Conservation (phyloP, 2,888 invertebrate species). For the Pheosia tremula region DNA sequence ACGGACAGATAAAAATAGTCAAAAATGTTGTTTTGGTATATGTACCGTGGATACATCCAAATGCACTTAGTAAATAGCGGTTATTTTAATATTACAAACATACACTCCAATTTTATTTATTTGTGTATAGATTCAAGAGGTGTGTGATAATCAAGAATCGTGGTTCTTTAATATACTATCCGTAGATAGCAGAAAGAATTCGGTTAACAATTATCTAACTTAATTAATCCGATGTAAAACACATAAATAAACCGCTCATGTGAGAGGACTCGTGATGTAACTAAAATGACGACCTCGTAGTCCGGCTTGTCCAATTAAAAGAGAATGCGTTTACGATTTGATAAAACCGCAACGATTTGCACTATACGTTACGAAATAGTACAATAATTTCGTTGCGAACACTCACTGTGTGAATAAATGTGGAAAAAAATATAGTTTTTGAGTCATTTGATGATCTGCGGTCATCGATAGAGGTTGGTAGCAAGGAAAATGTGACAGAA, state of each 20-base stretch:
- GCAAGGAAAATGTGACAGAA: neutral
- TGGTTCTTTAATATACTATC: neutral
- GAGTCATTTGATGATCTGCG: conserved; percentile 22
- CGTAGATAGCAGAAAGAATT: neutral
- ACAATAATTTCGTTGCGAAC: conserved; percentile 30
- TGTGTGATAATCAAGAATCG: neutral
- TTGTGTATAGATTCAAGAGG: no score
- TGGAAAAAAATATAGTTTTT: conserved; percentile 20
- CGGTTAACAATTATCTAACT: neutral
- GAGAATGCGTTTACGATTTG: conserved; percentile 46
- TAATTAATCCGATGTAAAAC: conserved; percentile 1
- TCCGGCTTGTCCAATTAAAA: conserved; percentile 35
- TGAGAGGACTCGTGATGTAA: conserved; percentile 43
- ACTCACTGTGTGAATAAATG: conserved; percentile 34
- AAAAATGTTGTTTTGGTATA: no score
- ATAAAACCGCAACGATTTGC: conserved; percentile 43
- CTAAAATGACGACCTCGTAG: conserved; percentile 32
- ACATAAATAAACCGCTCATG: conserved; percentile 8
- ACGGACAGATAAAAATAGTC: no score
- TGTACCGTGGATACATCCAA: no score
- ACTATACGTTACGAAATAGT: conserved; percentile 36
- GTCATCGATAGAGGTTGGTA: neutral
- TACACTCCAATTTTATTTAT: no score
- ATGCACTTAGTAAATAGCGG: no score
- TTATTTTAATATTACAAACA: no score